These are phyloP conservation scores for Arvicanthis niloticus DNA, from an alignment of 2,113 vertebrate species.

Conservation along the genomic window DNA sequence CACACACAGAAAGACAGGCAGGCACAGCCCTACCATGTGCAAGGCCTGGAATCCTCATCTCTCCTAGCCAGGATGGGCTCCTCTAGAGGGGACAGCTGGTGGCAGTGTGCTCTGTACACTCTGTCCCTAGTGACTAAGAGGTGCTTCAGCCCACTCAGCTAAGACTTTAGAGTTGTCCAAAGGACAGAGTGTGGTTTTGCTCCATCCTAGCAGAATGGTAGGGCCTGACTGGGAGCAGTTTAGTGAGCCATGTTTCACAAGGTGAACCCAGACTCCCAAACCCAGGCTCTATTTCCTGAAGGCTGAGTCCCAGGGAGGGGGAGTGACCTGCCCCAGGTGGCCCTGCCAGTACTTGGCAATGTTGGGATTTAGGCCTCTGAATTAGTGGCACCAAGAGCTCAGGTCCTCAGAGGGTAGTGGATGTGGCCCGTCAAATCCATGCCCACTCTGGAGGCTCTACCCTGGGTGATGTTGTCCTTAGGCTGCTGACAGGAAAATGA, in stretches of 20 bases:
- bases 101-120: neutral
- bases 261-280: neutral
- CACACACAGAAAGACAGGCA: neutral
- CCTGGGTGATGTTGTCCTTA: neutral
- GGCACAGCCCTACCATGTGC: neutral
- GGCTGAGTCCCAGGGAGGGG: neutral
- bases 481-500: neutral
- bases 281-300: neutral
- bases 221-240: accelerated
- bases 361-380: neutral
- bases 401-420: neutral
- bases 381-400: neutral
- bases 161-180: neutral
- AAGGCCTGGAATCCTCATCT: neutral
- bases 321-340: neutral
- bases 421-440: neutral
- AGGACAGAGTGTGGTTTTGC: neutral
- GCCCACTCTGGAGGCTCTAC: neutral
- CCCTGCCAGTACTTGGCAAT: neutral
- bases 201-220: neutral
- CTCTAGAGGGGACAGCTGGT: neutral
- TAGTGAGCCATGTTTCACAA: neutral
- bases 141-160: neutral
- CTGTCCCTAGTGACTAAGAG: neutral
- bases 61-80: too few species aligned